Evolutionary conservation across 2,888 invertebrate genomes (phyloP), one percentile per base, ranked within the genome.

Genomic region (Perizoma affinitatum): DNA sequence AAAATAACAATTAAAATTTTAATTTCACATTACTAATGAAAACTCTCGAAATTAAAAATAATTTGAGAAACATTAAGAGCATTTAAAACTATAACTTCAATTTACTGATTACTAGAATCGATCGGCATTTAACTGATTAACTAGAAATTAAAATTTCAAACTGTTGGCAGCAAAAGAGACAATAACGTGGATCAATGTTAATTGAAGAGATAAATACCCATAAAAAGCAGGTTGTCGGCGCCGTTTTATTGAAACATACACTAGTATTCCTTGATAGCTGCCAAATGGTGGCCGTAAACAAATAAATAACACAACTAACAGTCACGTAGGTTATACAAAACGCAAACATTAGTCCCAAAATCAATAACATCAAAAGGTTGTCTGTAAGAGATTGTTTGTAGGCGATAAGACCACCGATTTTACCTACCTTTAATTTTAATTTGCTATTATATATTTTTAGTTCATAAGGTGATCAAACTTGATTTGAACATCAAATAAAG

Each of bases 51-150:
- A 54, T 56, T 58, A 42, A 52, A 55, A 52, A 45, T 48, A 51
- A 38, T 58, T 48, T 34, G n/a, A 6, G 40, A 40, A 34, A 35
- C 35, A 58, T 58, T 46, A 58, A 55, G n/a, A 58, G 38, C 54
- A 52, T 58, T 58, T 55, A 54, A 55, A 57, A 54, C 51, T 57
- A 60, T 49, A 57, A 11, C 51, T 58, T 11, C 53, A 58, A 63
- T 63, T 58, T 54, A 61, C 55, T 62, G 58, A 67, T 61, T 59
- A 63, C 58, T 40, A 41, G 52, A 59, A 49, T 57, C 45, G 44
- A 61, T 40, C 49, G 10, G 9, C 36, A 47, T 66, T 61, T 51
- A 47, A 54, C 51, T 58, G 55, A 62, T 58, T 59, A 61, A 59
- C 53, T 7, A 56, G 56, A 54, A 54, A 65, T 58, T 58, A 63